Conservation (phyloP, 1,140 invertebrate genomes). For the Hesperophylax magnus region DNA sequence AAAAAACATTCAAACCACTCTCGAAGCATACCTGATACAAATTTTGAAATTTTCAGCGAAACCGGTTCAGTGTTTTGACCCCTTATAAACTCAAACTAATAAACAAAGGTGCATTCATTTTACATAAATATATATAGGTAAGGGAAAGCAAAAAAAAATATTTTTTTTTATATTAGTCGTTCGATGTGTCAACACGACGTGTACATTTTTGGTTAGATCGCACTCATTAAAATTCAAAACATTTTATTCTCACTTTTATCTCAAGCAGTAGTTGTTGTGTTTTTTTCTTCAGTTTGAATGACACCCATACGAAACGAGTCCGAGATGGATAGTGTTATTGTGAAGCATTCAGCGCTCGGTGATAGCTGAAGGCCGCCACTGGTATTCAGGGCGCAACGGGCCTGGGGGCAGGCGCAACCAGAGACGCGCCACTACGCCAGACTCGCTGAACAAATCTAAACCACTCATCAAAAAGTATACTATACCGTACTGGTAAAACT, state of each 20-base stretch:
- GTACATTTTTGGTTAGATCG: background rate
- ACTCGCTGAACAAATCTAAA: background rate
- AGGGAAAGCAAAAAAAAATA: too few relatives aligned
- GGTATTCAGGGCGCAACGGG: conserved; percentile 33
- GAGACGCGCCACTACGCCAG: background rate
- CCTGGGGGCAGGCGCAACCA: background rate
- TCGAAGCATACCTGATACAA: too few relatives aligned
- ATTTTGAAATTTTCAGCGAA: too few relatives aligned
- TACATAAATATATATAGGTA: too few relatives aligned
- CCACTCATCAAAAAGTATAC: background rate
- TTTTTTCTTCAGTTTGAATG: background rate
- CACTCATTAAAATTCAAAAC: background rate
- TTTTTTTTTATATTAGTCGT: too few relatives aligned
- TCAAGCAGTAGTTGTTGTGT: background rate
- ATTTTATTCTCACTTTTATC: conserved; percentile 12
- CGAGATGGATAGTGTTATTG: conserved; percentile 25
- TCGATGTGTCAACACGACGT: too few relatives aligned
- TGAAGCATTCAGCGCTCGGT: conserved; percentile 10
- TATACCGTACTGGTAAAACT: background rate
- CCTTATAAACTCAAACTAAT: too few relatives aligned
- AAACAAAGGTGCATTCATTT: too few relatives aligned
- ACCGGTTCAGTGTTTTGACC: too few relatives aligned
- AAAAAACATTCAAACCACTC: too few relatives aligned
- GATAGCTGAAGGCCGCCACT: conserved; percentile 24
- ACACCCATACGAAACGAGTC: conserved; percentile 18